A percentile compares a stretch with the other conserved stretches of the same genome.
Evolutionary conservation across 2,797 vertebrate genomes (phyloP).

Genomic region (Muscicapa striata): DNA sequence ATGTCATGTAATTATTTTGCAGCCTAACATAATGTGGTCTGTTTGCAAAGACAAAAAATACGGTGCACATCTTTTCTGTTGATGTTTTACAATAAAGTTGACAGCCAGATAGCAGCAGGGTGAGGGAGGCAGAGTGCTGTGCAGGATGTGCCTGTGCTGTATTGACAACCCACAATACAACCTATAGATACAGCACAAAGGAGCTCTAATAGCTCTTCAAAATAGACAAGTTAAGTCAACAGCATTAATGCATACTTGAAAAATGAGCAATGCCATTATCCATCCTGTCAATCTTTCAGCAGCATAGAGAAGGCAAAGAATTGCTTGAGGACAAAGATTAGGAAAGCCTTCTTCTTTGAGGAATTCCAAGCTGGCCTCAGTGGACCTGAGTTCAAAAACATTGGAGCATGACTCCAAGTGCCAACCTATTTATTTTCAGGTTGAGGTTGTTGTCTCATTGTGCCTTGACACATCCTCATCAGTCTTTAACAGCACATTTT

Average conservation of each 20-base stretch:
- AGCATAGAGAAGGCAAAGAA: background rate
- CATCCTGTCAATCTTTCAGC: background rate
- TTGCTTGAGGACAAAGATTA: background rate
- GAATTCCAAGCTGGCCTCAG: background rate
- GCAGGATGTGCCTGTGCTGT: background rate
- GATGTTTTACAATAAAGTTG: conserved; percentile 39
- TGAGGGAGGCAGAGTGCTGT: background rate
- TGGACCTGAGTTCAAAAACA: background rate
- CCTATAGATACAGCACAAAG: background rate
- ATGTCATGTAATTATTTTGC: conserved; percentile 53
- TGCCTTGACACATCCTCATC: background rate
- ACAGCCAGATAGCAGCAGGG: background rate
- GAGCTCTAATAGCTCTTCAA: background rate
- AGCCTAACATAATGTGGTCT: conserved; percentile 2
- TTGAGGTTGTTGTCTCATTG: background rate
- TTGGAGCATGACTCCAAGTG: background rate
- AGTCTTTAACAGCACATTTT: background rate
- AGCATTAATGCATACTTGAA: background rate
- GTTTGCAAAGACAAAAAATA: conserved; percentile 25
- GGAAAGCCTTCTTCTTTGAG: background rate
- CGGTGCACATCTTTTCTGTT: background rate
- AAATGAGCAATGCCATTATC: background rate
- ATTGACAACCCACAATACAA: background rate
- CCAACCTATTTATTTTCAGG: background rate
- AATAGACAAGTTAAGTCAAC: background rate